Evolutionary conservation across 2,888 invertebrate genomes (phyloP).

Genomic region (Ecliptopera silaceata): DNA sequence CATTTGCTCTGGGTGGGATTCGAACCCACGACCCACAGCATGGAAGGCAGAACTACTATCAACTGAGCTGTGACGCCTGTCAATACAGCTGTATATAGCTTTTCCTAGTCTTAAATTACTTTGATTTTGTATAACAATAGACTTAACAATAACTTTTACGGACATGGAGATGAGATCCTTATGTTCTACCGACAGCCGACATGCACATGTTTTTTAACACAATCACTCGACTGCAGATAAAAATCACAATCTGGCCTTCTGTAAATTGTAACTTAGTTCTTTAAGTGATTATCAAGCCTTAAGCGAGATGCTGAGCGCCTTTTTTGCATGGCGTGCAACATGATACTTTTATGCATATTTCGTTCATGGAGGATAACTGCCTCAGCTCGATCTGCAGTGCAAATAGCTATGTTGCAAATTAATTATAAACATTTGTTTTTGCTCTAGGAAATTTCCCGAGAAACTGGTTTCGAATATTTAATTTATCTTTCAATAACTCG

Average conservation of each 20-base stretch:
- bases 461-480: constrained; percentile 32
- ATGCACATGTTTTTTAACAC: no score
- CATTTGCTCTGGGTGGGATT: no score
- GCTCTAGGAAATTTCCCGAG: constrained; percentile 43
- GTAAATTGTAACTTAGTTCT: not conserved
- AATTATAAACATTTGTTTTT: constrained; percentile 29
- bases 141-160: no score
- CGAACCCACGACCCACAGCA: no score
- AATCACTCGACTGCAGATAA: not conserved
- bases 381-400: constrained; percentile 20
- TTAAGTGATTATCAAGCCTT: constrained; percentile 7
- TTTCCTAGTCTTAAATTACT: no score
- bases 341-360: constrained; percentile 61
- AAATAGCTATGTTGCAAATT: constrained; percentile 22
- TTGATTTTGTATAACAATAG: no score
- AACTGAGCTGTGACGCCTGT: no score
- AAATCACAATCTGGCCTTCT: not conserved
- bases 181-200: no score
- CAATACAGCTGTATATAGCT: no score
- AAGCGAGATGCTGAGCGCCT: constrained; percentile 7
- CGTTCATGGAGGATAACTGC: constrained; percentile 52
- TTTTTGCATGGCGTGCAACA: constrained; percentile 56
- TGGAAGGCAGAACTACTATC: no score
- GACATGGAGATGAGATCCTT: no score
- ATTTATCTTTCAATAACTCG: constrained; percentile 13